These are phyloP conservation scores for Cyphomyrus plagiostoma DNA, from an alignment of 2,113 vertebrate species.

Conservation along the genomic window DNA sequence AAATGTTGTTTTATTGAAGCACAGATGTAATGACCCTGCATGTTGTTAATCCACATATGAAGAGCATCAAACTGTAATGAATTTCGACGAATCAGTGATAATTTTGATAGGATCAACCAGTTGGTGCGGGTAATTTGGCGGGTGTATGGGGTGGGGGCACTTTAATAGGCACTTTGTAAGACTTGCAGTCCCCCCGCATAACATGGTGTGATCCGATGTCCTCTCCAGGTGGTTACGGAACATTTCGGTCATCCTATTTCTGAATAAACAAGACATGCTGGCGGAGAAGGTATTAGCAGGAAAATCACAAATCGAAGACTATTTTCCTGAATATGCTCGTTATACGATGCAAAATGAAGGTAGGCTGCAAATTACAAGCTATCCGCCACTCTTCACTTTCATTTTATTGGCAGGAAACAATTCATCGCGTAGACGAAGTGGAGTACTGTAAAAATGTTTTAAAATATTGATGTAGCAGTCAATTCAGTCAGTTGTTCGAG, in stretches of 20 bases:
- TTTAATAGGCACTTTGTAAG: background rate
- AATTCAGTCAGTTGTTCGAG: background rate
- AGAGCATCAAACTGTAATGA: background rate
- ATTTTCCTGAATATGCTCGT: slow-evolving; percentile 87
- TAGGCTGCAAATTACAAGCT: slow-evolving; percentile 31
- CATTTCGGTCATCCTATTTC: slow-evolving; percentile 94
- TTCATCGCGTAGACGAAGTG: too few species aligned
- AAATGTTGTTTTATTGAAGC: background rate
- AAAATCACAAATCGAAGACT: slow-evolving; percentile 97
- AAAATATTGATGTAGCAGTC: background rate
- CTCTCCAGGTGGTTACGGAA: slow-evolving; percentile 84
- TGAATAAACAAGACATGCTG: slow-evolving; percentile 97
- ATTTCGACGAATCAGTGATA: background rate
- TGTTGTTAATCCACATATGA: background rate
- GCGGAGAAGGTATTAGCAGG: slow-evolving; percentile 96
- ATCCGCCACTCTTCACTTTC: background rate
- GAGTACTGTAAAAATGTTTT: background rate
- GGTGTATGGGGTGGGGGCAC: background rate
- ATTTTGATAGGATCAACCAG: background rate
- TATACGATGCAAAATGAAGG: slow-evolving; percentile 85
- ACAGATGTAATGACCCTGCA: background rate
- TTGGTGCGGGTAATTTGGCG: background rate
- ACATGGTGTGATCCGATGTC: background rate
- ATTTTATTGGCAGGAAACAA: background rate
- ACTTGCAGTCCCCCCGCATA: background rate